Evolutionary conservation across 2,888 invertebrate species (phyloP), one percentile per base, ranked within the genome.

Genomic region (Pristionchus arcanus): DNA sequence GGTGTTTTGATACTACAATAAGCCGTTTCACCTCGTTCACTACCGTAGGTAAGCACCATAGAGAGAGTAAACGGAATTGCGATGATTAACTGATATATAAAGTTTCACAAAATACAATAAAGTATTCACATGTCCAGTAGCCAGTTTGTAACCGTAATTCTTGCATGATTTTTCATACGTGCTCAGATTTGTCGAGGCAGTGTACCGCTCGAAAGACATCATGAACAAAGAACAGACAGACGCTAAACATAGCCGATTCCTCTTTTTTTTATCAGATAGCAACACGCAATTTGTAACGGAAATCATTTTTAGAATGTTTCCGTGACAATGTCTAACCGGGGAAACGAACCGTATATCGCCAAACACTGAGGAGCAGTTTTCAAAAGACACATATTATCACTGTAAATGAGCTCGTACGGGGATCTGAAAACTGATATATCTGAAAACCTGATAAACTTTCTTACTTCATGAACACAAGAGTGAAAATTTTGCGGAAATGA

Each of bases 201-300:
- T 42, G 49, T 53, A 13, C 15, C 81, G 53, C 81, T 81, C 81
- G 49, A 81, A n/a, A 9, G 81, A 81, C 81, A 81, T 81, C 42
- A 53, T 53, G 16, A 81, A 49, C 53, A 81, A 4, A 0, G 81
- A 81, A 53, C n/a, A n/a, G 2, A 81, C 53, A 1, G 81, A 53
- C 2, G n/a, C 81, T 81, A 49, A 42, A 21, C 42, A 49, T 0
- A 49, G 0, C 0, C 42, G 42, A n/a, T n/a, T n/a, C n/a, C n/a
- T n/a, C n/a, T n/a, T n/a, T n/a, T n/a, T n/a, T n/a, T n/a, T n/a
- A n/a, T n/a, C n/a, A n/a, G n/a, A n/a, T n/a, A n/a, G n/a, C n/a
- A n/a, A n/a, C n/a, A n/a, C n/a, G n/a, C n/a, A n/a, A n/a, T n/a
- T n/a, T n/a, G n/a, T n/a, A n/a, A n/a, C n/a, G n/a, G n/a, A n/a